Conservation (phyloP, 2,113 vertebrate genomes). For the Hipposideros armiger region DNA sequence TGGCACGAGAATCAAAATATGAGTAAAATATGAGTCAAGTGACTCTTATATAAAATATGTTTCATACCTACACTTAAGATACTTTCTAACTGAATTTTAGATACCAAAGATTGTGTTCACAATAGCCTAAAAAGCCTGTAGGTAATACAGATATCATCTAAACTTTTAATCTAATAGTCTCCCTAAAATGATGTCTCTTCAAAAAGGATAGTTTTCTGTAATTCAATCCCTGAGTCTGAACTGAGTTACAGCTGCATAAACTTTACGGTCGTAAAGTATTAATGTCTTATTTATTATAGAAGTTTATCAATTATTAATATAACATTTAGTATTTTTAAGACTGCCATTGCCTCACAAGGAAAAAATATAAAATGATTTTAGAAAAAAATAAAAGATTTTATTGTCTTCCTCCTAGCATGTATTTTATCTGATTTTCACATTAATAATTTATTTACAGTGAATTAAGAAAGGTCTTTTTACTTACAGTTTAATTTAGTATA, state of each 20-base stretch:
- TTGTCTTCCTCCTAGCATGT: not conserved
- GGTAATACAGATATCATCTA: not conserved
- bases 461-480: not conserved
- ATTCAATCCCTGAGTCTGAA: not conserved
- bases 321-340: not conserved
- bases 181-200: constrained; percentile 47
- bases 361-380: constrained; percentile 50
- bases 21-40: not conserved
- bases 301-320: not conserved
- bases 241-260: not conserved
- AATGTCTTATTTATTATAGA: constrained; percentile 7
- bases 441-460: constrained; percentile 47
- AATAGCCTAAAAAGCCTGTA: not conserved
- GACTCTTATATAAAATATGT: not conserved
- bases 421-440: constrained; percentile 52
- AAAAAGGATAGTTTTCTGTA: not conserved
- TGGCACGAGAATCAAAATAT: constrained; percentile 27
- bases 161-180: not conserved
- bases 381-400: not conserved
- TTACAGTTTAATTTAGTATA: constrained; percentile 23
- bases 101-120: not conserved
- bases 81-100: constrained; percentile 45
- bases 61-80: not conserved
- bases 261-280: not conserved
- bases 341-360: not conserved